Conservation (phyloP, 2,113 vertebrate species). For the Atlantisia rogersi region DNA sequence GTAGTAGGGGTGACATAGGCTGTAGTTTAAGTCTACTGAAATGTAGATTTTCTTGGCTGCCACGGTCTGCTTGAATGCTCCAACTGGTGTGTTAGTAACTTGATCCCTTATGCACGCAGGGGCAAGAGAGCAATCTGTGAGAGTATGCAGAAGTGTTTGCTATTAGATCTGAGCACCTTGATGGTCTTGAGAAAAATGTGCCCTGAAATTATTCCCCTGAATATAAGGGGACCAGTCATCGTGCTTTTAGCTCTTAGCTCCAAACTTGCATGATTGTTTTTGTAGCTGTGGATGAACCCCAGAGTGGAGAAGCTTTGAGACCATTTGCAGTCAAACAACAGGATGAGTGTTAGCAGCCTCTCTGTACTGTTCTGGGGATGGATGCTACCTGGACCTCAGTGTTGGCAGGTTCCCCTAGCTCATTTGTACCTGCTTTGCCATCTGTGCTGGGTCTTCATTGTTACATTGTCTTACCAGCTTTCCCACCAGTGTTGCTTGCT, state of each 20-base stretch:
- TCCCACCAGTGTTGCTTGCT: not conserved
- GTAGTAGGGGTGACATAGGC: not conserved
- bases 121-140: not conserved
- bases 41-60: slow-evolving; percentile 25
- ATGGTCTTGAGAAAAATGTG: not conserved
- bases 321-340: not conserved
- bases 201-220: not conserved
- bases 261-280: not conserved
- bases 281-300: not conserved
- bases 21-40: slow-evolving; percentile 10
- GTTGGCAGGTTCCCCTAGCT: not conserved
- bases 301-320: not conserved
- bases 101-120: not conserved
- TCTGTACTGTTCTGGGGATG: not conserved
- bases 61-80: not conserved
- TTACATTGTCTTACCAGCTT: not conserved
- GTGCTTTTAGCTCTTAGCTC: not conserved
- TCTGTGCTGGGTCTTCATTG: not conserved
- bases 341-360: not conserved
- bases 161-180: not conserved
- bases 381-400: not conserved
- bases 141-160: not conserved
- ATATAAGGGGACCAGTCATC: not conserved
- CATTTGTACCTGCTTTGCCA: not conserved
- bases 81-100: not conserved